Percentiles rank a stretch among this genome's conserved stretches.
These are phyloP conservation scores for Leucopsar rothschildi DNA, from an alignment of 2,113 vertebrate species.

Conservation along the genomic window DNA sequence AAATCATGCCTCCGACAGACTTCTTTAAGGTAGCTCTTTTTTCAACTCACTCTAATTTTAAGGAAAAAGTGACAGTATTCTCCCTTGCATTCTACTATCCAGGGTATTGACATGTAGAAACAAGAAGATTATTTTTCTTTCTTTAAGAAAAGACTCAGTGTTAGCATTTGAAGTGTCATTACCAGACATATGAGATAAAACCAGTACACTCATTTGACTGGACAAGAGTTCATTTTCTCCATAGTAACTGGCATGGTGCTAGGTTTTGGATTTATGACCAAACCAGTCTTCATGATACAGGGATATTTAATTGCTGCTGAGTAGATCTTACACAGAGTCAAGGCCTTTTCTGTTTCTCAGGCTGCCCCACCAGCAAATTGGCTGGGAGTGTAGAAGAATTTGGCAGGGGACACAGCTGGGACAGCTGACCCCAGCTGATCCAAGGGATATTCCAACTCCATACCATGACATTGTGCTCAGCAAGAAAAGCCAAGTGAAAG, in stretches of 20 bases:
- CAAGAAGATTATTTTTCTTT: neutral
- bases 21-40: neutral
- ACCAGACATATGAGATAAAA: neutral
- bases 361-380: fast-evolving
- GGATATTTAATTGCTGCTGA: neutral
- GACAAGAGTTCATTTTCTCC: neutral
- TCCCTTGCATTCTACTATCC: neutral
- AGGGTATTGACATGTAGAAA: neutral
- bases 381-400: neutral
- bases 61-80: neutral
- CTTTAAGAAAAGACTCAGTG: neutral
- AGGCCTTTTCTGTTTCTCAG: neutral
- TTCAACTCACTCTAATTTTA: neutral
- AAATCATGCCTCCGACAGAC: neutral
- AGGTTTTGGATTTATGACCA: neutral
- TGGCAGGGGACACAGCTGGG: neutral
- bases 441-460: neutral
- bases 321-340: neutral
- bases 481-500: neutral
- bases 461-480: neutral
- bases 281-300: neutral
- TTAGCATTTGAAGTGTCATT: neutral
- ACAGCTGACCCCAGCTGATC: neutral
- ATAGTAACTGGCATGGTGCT: neutral
- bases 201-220: too few species aligned